Evolutionary conservation across 2,113 vertebrate species (phyloP).

Genomic region (Maccullochella peelii): DNA sequence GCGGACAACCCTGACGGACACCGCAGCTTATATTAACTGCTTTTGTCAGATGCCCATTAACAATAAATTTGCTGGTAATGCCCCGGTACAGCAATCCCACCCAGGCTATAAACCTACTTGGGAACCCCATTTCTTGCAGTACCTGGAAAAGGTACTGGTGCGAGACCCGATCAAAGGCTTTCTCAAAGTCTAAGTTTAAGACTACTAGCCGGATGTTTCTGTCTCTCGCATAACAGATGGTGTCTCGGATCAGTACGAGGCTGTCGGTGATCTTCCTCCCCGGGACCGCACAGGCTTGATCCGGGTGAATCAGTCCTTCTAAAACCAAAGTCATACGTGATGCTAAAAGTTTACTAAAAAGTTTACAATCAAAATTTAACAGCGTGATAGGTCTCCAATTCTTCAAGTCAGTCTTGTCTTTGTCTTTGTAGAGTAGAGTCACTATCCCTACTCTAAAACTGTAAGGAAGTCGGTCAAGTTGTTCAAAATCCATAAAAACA

Average conservation of each 20-base stretch:
- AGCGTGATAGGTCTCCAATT: constrained; percentile 24
- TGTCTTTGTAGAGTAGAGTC: not conserved
- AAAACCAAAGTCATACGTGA: not conserved
- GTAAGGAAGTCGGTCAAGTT: not conserved
- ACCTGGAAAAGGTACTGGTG: no score
- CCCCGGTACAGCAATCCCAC: no score
- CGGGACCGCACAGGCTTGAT: not conserved
- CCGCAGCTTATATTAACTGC: constrained; percentile 17
- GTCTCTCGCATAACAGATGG: constrained; percentile 17
- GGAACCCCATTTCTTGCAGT: no score
- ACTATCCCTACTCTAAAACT: constrained; percentile 31
- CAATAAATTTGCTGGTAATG: not conserved
- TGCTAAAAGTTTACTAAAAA: constrained; percentile 25
- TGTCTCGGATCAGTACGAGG: constrained; percentile 4
- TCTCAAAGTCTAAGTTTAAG: no score
- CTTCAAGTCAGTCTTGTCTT: not conserved
- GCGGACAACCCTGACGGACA: constrained; percentile 22
- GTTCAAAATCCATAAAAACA: constrained; percentile 17
- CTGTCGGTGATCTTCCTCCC: constrained; percentile 21
- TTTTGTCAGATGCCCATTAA: constrained; percentile 25
- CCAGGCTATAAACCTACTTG: no score
- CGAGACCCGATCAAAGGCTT: no score
- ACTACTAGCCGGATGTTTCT: not conserved
- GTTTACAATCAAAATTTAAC: constrained; percentile 25
- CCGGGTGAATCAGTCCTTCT: not conserved